Evolutionary conservation across 2,888 invertebrate species (phyloP), one percentile per base, ranked within the genome.

Genomic region (Julus scanicus): DNA sequence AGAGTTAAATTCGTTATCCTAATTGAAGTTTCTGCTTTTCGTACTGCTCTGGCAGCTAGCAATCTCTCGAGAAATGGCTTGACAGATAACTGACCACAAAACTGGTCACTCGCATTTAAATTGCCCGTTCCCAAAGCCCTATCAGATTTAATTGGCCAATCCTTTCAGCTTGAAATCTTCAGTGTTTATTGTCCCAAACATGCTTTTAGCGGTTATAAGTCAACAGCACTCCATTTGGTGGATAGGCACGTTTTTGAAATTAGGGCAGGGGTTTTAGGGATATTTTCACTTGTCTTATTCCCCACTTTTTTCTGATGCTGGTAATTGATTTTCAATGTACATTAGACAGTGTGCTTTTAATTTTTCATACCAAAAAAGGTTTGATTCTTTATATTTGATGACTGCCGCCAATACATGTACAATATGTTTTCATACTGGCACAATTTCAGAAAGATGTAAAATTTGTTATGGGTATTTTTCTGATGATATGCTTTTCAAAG

Each of bases 1-100:
- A 29, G 29, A 80, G 37, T 80, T 80, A 80, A 80, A 80, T 80
- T 80, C 80, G 80, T 80, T 80, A 80, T 80, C 80, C 80, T 80
- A 80, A 80, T 80, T 80, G 80, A 80, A 80, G 80, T 80, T 11
- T 80, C 80, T 80, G 80, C 20, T 80, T 37, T 37, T 80, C 80
- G 80, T 80, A 37, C 80, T 80, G 37, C 20, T 13, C 2, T 63
- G 63, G 63, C 63, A n/a, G 17, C 63, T 63, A n/a, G 63, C 80
- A 29, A 80, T 80, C 80, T 80, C 80, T 80, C 37, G 80, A 80
- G 80, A 80, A 71, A 37, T 80, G 80, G 13, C 37, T 80, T 80
- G 80, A 80, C 80, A 80, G 80, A 80, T 80, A 80, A 80, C 80
- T 80, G 80, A 80, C 80, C 80, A 13, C 80, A 11, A 13, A 13